Conservation (phyloP, 2,797 vertebrate species). For the Orestias chungarensis region DNA sequence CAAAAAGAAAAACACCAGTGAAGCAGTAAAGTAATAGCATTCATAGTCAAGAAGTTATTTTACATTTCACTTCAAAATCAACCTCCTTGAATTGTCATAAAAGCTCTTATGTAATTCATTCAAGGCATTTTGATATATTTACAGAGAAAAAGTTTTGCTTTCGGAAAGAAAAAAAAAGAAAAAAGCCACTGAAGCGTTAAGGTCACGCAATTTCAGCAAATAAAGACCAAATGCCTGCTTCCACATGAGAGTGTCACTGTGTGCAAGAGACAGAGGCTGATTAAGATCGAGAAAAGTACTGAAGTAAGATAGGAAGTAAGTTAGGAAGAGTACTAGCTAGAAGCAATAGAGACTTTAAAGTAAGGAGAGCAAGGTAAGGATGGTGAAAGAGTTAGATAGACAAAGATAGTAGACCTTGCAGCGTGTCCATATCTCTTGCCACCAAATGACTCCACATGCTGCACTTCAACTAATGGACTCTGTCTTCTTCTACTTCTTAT, state of each 20-base stretch:
- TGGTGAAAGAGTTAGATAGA: conserved; percentile 57
- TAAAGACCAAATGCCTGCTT: conserved; percentile 63
- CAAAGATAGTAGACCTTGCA: conserved; percentile 66
- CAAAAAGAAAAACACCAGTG: not conserved
- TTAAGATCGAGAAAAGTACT: conserved; percentile 54
- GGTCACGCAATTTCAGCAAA: conserved; percentile 70
- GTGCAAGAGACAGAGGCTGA: conserved; percentile 54
- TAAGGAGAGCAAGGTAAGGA: conserved; percentile 45
- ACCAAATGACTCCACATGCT: conserved; percentile 64
- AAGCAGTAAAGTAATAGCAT: not conserved
- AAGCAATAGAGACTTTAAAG: conserved; percentile 45
- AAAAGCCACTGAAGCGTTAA: conserved; percentile 53
- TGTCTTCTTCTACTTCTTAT: conserved; percentile 68
- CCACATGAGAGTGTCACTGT: conserved; percentile 35
- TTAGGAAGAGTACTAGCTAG: conserved; percentile 32
- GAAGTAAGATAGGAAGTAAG: conserved; percentile 58
- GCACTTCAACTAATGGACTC: conserved; percentile 70
- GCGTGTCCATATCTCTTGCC: conserved; percentile 69
- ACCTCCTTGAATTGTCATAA: not conserved
- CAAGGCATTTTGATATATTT: conserved; percentile 49
- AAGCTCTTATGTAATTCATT: not conserved
- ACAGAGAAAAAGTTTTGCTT: conserved; percentile 45
- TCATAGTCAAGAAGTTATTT: not conserved
- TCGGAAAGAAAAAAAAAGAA: conserved; percentile 8
- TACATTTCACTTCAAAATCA: not conserved